phyloP scores from a whole-genome alignment of 2,113 vertebrate species.

The Mormyrus lacerda region DNA sequence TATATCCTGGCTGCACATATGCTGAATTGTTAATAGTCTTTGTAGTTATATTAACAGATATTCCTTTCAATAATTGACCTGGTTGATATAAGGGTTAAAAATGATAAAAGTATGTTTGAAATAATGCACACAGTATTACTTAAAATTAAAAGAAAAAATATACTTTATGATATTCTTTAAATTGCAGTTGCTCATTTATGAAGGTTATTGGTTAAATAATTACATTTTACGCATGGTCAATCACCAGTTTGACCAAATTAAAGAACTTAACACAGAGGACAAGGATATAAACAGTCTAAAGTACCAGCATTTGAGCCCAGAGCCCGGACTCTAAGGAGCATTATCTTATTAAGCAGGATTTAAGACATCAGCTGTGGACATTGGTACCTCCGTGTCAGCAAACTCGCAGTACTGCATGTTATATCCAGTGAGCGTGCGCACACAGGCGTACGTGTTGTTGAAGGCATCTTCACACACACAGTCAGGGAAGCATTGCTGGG shows the following conservation, averaged over 20 bases:
- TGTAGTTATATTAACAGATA: neutral
- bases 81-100: neutral
- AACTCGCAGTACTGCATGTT: constrained; percentile 74
- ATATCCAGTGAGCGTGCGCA: constrained; percentile 46
- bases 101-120: neutral
- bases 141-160: neutral
- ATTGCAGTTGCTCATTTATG: neutral
- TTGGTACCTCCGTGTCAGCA: constrained; percentile 59
- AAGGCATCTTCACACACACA: constrained; percentile 68
- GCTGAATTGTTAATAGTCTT: neutral
- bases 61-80: too few species aligned
- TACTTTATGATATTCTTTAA: neutral
- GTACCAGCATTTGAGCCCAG: neutral
- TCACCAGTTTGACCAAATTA: neutral
- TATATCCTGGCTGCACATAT: neutral
- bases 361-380: neutral
- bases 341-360: neutral
- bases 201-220: neutral
- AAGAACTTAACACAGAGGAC: neutral
- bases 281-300: neutral
- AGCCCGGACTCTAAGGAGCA: neutral
- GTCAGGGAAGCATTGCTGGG: constrained; percentile 69
- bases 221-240: neutral
- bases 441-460: constrained; percentile 73
- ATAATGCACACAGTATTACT: neutral